These are phyloP conservation scores for Calliphora vomitoria DNA, from an alignment of 2,888 invertebrate genomes.

Conservation along the genomic window DNA sequence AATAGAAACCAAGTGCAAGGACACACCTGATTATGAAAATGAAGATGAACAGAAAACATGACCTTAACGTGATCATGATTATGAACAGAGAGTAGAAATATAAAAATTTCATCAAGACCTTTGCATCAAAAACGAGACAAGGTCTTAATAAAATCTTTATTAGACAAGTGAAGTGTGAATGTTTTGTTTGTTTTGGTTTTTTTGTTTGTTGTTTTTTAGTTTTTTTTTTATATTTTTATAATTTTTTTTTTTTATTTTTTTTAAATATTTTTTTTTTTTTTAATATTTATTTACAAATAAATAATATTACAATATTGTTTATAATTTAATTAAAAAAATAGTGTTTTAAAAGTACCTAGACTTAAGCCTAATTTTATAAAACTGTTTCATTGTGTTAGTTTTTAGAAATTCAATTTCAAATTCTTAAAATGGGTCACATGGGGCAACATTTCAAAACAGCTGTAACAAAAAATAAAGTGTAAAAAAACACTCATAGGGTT, in stretches of 20 bases:
- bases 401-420: constrained; percentile 60
- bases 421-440: constrained; percentile 19
- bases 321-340: constrained; percentile 78
- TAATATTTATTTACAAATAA: constrained; percentile 84
- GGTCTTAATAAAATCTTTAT: constrained; percentile 54
- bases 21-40: constrained; percentile 54
- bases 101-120: constrained; percentile 61
- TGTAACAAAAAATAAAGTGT: constrained; percentile 46
- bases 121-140: constrained; percentile 39
- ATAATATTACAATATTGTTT: constrained; percentile 84
- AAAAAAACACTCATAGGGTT: constrained; percentile 30
- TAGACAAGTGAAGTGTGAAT: constrained; percentile 23
- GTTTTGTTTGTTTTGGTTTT: constrained; percentile 50
- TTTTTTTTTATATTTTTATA: constrained; percentile 78
- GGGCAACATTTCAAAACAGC: constrained; percentile 54
- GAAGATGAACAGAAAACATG: constrained; percentile 43
- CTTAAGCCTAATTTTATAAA: constrained; percentile 79
- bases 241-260: constrained; percentile 72
- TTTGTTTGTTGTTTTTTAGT: constrained; percentile 78
- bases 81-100: neutral
- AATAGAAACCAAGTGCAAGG: constrained; percentile 71
- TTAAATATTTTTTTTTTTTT: constrained; percentile 79
- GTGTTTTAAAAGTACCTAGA: constrained; percentile 79
- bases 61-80: constrained; percentile 48
- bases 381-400: constrained; percentile 76